Conservation (phyloP, 2,113 vertebrate genomes). For the Heloderma charlesbogerti region DNA sequence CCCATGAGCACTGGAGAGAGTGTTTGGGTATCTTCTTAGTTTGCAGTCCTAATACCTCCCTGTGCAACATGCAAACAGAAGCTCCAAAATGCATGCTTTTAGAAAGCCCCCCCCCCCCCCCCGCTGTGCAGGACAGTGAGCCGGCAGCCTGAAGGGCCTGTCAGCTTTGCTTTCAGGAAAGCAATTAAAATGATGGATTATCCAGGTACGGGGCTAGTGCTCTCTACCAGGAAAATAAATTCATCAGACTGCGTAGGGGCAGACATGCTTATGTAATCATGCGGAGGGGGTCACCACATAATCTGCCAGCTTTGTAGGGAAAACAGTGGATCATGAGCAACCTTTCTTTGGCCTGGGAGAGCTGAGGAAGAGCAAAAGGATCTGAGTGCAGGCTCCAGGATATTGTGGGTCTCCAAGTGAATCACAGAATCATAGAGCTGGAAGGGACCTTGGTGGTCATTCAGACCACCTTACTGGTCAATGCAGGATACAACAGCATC, state of each 20-base stretch:
- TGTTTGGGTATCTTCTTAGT: fast-evolving
- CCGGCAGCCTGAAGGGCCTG: background rate
- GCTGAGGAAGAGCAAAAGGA: background rate
- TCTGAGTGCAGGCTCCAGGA: background rate
- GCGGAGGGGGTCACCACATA: background rate
- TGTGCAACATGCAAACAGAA: background rate
- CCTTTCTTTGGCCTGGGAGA: background rate
- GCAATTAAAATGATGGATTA: conserved; percentile 65
- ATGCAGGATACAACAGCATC: no score
- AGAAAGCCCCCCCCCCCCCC: background rate
- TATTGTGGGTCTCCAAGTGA: background rate
- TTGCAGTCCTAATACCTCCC: no score
- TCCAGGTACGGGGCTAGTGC: background rate
- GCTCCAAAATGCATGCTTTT: background rate
- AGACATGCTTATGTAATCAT: background rate
- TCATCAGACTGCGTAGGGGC: background rate
- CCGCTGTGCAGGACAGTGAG: background rate
- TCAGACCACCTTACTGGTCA: no score
- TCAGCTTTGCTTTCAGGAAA: conserved; percentile 43
- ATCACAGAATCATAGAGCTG: no score
- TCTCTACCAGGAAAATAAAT: background rate
- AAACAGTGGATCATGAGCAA: background rate
- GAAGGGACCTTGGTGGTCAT: no score
- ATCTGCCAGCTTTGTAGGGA: background rate
- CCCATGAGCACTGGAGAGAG: no score